Conservation (phyloP, 2,113 vertebrate genomes). For the Myotis brandtii region DNA sequence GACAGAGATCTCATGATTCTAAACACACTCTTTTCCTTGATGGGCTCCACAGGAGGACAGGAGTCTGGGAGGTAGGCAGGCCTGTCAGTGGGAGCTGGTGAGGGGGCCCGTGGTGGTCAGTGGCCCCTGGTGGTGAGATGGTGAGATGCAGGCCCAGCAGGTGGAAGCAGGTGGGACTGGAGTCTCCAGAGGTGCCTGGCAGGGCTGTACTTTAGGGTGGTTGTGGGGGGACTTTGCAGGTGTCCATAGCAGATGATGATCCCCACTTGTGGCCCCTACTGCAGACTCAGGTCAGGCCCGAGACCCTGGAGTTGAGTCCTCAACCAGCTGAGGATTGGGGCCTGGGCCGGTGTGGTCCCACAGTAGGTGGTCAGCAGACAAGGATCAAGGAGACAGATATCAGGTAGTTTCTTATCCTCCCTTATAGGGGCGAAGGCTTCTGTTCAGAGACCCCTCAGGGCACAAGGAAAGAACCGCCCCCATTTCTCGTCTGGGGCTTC, state of each 20-base stretch:
- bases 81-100: not conserved
- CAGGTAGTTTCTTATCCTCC: too few relatives aligned
- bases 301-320: not conserved
- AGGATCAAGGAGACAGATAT: too few relatives aligned
- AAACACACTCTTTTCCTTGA: not conserved
- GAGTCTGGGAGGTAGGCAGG: not conserved
- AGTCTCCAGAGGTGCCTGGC: not conserved
- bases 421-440: not conserved
- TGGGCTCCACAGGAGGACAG: not conserved
- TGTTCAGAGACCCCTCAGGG: not conserved
- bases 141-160: not conserved
- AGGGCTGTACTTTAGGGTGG: fast-evolving
- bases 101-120: not conserved
- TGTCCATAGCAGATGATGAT: not conserved
- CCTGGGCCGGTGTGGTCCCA: not conserved
- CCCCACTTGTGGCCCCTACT: not conserved
- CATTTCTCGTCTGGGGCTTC: not conserved
- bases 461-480: too few relatives aligned
- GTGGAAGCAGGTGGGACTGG: not conserved
- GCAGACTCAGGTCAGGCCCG: not conserved
- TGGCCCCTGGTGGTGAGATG: not conserved
- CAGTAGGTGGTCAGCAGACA: too few relatives aligned
- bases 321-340: not conserved
- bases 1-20: not conserved
- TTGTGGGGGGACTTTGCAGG: not conserved